Base-by-base conservation (phyloP, 2,113 vertebrate genomes). In the Illadopsis cleaveri region DNA sequence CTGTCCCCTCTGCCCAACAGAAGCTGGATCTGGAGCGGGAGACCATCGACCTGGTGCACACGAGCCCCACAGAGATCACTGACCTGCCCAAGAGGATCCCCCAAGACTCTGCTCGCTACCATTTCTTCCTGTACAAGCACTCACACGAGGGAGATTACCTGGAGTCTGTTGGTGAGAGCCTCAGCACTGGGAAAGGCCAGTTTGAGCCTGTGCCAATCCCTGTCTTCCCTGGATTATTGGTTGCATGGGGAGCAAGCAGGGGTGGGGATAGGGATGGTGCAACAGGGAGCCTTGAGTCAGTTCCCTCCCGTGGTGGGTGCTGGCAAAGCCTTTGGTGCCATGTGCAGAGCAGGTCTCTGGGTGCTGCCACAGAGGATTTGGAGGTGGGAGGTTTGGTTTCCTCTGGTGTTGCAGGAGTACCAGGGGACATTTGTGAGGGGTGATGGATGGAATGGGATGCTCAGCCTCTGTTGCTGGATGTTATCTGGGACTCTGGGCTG, bases 51-150 rank as follows among this genome's bases (percentile, higher is more conserved):
- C 97, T 99, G 96, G 99, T 99, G 40, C 99, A 99, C 97, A 99
- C 99, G 0, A 98, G 98, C 88, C 98, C 99, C 77, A 99, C 99
- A 1, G 99, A 99, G 72, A 98, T 98, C 12, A 50, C 92, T 2
- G 99, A 99, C 75, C 98, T 99, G 87, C 99, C 99, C 20, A 98
- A 98, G 30, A 98, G 99, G 95, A 98, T 99, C 80, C 99, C 99
- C 33, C 98, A 98, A 45, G 99, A 99, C 82, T 98, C 99, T 0
- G 99, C 99, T 58, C 99, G 99, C 94, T 99, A 99, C 92, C 99
- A 99, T 97, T 99, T 99, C 96, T 99, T 99, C 96, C 94, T 99
- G 69, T 99, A 99, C 94, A 99, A 99, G 95, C 99, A 99, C 86
- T 98, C 98, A 5, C 98, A 99, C 0, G 99, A 99, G 96, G 99